Conservation (phyloP, 2,113 vertebrate species). For the Varanus komodoensis region DNA sequence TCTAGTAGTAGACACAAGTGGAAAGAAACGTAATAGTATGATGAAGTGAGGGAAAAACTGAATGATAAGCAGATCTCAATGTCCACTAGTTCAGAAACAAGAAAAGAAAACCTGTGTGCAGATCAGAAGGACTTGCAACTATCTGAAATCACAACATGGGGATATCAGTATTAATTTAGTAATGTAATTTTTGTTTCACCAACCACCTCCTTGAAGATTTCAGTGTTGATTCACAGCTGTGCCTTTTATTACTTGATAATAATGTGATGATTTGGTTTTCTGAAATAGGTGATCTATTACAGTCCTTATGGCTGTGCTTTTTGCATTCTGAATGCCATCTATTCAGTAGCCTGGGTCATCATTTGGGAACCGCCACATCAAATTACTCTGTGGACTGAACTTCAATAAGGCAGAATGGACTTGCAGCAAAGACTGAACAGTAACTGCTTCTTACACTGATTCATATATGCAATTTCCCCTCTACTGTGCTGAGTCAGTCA, state of each 20-base stretch:
- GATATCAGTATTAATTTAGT: slow-evolving; percentile 22
- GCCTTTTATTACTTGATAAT: not conserved
- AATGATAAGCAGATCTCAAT: slow-evolving; percentile 61
- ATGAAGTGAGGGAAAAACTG: slow-evolving; percentile 29
- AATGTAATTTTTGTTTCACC: slow-evolving; percentile 41
- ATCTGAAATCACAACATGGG: slow-evolving; percentile 35
- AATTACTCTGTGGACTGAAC: not conserved
- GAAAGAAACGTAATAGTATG: slow-evolving; percentile 11
- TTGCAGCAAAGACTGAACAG: slow-evolving; percentile 17
- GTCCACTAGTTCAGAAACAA: slow-evolving; percentile 64
- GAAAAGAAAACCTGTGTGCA: slow-evolving; percentile 57
- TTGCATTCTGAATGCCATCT: not conserved
- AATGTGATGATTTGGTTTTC: not conserved
- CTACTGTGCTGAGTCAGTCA: slow-evolving; percentile 57
- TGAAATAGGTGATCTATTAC: not conserved
- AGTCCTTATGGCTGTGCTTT: not conserved
- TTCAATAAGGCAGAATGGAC: slow-evolving; percentile 36
- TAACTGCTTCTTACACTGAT: slow-evolving; percentile 56
- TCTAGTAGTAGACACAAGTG: not conserved
- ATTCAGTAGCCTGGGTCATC: not conserved
- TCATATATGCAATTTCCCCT: slow-evolving; percentile 67
- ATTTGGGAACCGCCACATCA: not conserved
- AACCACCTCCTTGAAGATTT: slow-evolving; percentile 32
- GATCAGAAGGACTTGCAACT: slow-evolving; percentile 40
- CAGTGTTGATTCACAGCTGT: not conserved